Base-by-base conservation (phyloP, 2,888 invertebrate genomes). In the Idaea biselata region DNA sequence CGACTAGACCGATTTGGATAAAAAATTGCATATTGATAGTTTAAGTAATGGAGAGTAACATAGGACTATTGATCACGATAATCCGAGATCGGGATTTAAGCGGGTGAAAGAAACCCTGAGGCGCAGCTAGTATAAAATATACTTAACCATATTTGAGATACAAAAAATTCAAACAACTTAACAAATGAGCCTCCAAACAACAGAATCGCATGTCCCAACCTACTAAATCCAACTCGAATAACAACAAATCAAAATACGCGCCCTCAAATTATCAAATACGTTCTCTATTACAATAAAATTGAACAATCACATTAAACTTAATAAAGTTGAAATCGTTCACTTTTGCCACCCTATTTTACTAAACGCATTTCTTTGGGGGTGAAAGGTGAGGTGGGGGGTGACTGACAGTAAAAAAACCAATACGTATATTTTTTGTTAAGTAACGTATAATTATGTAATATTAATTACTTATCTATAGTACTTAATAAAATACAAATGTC, bases 271-370 rank as follows among this genome's bases (percentile, higher is more conserved):
- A 76, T 75, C 82, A 83, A 87, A 87, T 85, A 85, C 82, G 84
- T 75, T 84, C 81, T 81, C 72, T 71, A 83, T 86, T 84, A 82
- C 81, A 80, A 76, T 79, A 73, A 81, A 83, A 82, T 81, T 71
- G 63, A 68, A 82, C 84, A 86, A 86, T 85, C 83, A 87, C 86
- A 83, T 80, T 81, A 82, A 82, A 83, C 81, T 84, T 79, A 82
- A 80, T 76, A 76, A 76, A 58, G 58, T 63, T 44, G 17, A 56
- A 56, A 56, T 18, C 56, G 17, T 56, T 56, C 56, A 44, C 44
- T 44, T 44, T 44, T 44, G 56, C 18, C 56, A 56, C 56, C 56
- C 56, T 17, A 56, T 56, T 18, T 44, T 44, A 44, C 44, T 44
- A 44, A 44, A 44, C 44, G 44, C 44, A 8, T 14, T 14, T 44